Evolutionary conservation across 1,140 invertebrate species (phyloP).

Genomic region (Tetragonula clypearis): DNA sequence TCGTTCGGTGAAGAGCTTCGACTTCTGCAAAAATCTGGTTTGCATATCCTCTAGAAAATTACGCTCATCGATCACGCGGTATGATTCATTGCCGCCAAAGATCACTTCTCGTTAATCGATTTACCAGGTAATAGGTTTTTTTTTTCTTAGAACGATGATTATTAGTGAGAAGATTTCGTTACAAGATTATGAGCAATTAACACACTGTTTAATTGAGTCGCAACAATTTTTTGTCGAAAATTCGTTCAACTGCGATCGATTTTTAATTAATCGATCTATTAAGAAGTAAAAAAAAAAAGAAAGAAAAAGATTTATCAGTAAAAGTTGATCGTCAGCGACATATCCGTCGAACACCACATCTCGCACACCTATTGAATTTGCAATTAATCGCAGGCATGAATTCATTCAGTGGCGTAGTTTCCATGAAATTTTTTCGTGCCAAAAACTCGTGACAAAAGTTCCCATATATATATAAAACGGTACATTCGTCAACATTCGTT

Average conservation of each 20-base stretch:
- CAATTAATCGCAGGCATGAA: too few species aligned
- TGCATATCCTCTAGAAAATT: not conserved
- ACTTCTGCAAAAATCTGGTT: not conserved
- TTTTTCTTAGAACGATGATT: not conserved
- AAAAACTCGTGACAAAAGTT: too few species aligned
- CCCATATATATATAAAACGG: too few species aligned
- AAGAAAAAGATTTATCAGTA: too few species aligned
- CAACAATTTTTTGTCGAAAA: not conserved
- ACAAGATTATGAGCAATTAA: not conserved
- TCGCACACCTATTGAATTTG: too few species aligned
- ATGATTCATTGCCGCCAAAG: not conserved
- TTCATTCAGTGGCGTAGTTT: too few species aligned
- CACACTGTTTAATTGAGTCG: not conserved
- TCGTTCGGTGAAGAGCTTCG: not conserved
- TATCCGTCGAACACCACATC: too few species aligned
- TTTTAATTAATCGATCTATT: too few species aligned
- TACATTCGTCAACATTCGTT: too few species aligned
- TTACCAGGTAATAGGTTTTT: not conserved
- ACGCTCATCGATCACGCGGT: not conserved
- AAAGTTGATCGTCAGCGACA: too few species aligned
- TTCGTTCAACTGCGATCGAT: not conserved
- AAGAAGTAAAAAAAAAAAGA: too few species aligned
- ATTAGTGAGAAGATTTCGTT: not conserved
- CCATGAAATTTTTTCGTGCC: too few species aligned
- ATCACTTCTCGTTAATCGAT: not conserved